These are phyloP conservation scores for Mus musculus DNA, from an alignment of 2,113 vertebrate genomes.

Conservation along the genomic window DNA sequence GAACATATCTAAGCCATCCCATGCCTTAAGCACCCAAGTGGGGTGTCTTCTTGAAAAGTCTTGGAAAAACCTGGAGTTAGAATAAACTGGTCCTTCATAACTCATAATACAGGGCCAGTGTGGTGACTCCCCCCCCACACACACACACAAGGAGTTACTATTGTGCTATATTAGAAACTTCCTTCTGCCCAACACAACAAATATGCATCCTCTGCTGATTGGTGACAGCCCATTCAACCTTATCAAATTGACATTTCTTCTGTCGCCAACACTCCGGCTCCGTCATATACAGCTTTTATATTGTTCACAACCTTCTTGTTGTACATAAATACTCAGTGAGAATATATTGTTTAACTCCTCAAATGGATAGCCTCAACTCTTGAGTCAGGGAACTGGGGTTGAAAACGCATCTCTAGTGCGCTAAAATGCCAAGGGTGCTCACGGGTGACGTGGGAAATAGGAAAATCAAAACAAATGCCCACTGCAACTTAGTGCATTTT, in stretches of 20 bases:
- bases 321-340: neutral
- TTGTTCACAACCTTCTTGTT: neutral
- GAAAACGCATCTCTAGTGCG: rapidly evolving
- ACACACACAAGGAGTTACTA: neutral
- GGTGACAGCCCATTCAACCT: no score
- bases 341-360: neutral
- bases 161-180: neutral
- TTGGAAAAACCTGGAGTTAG: neutral
- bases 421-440: neutral
- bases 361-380: neutral
- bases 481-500: neutral
- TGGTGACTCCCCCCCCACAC: rapidly evolving
- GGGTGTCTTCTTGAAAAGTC: neutral
- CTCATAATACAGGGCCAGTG: neutral
- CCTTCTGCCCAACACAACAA: neutral
- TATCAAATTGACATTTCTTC: neutral
- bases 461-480: neutral
- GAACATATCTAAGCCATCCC: neutral
- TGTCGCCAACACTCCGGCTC: neutral
- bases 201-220: neutral
- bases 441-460: no score
- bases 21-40: neutral
- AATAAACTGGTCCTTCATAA: neutral
- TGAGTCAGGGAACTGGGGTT: no score
- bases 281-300: neutral